Percentiles rank a stretch among this genome's conserved stretches.
Evolutionary conservation across 2,888 invertebrate species (phyloP).

Genomic region (Rotaria socialis): DNA sequence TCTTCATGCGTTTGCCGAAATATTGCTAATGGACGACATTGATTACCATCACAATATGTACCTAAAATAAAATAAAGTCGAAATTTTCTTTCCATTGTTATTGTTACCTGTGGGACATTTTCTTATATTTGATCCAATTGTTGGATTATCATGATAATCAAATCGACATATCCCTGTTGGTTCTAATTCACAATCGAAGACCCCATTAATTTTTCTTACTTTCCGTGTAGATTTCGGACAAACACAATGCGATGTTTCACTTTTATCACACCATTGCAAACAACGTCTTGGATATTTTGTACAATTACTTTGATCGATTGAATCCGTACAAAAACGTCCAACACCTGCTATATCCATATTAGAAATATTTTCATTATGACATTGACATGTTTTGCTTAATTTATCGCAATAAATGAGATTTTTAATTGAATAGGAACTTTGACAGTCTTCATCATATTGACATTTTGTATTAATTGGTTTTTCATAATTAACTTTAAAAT

Average conservation of each 20-base stretch:
- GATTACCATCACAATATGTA: constrained; percentile 17
- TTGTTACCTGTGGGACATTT: constrained; percentile 29
- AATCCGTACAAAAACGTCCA: background rate
- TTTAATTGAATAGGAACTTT: background rate
- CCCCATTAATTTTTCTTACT: background rate
- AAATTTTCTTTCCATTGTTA: background rate
- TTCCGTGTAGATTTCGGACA: constrained; percentile 33
- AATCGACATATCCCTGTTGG: background rate
- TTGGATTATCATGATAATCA: background rate
- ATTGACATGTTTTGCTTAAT: constrained; percentile 28
- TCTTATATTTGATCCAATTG: background rate
- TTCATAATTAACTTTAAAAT: background rate
- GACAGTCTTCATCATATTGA: constrained; percentile 32
- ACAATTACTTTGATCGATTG: constrained; percentile 26
- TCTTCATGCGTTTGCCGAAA: background rate
- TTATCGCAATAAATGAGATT: background rate
- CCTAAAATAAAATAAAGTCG: background rate
- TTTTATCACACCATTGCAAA: constrained; percentile 5
- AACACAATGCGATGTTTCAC: constrained; percentile 19
- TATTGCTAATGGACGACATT: background rate
- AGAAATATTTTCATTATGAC: background rate
- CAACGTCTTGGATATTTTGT: constrained; percentile 18
- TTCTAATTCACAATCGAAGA: constrained; percentile 31
- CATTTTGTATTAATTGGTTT: background rate
- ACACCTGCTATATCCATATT: background rate